These are phyloP conservation scores for Misgurnus anguillicaudatus DNA, from an alignment of 2,113 vertebrate genomes.

Conservation along the genomic window DNA sequence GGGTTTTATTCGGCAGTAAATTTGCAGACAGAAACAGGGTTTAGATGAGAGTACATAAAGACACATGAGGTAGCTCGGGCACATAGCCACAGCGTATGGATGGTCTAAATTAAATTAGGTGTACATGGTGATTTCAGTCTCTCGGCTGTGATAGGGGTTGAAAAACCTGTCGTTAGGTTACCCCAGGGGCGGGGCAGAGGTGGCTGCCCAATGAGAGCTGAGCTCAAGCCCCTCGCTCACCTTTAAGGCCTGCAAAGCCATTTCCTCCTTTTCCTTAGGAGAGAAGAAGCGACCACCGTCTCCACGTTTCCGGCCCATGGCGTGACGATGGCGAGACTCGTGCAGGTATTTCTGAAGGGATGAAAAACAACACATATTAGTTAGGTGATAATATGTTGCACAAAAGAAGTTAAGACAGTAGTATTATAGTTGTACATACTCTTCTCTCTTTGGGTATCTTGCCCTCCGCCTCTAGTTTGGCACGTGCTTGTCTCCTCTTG, in stretches of 20 bases:
- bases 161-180: constrained; percentile 19
- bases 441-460: constrained; percentile 98
- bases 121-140: constrained; percentile 8
- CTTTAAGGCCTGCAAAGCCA: constrained; percentile 66
- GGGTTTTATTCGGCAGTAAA: neutral
- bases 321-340: constrained; percentile 94
- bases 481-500: constrained; percentile 92
- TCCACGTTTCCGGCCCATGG: constrained; percentile 94
- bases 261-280: constrained; percentile 92
- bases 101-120: constrained; percentile 27
- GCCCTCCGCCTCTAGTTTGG: constrained; percentile 96
- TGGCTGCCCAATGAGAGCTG: constrained; percentile 42
- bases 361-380: neutral
- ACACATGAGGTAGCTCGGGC: constrained; percentile 28
- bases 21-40: constrained; percentile 2
- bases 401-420: too few relatives aligned
- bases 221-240: constrained; percentile 48
- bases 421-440: constrained; percentile 65
- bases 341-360: constrained; percentile 91
- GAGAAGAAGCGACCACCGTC: constrained; percentile 97
- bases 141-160: constrained; percentile 9
- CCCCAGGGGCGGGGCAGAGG: constrained; percentile 43
- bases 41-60: neutral
- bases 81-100: constrained; percentile 16
- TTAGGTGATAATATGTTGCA: neutral